These are phyloP conservation scores for Anableps anableps DNA, from an alignment of 2,797 vertebrate species.

Conservation along the genomic window DNA sequence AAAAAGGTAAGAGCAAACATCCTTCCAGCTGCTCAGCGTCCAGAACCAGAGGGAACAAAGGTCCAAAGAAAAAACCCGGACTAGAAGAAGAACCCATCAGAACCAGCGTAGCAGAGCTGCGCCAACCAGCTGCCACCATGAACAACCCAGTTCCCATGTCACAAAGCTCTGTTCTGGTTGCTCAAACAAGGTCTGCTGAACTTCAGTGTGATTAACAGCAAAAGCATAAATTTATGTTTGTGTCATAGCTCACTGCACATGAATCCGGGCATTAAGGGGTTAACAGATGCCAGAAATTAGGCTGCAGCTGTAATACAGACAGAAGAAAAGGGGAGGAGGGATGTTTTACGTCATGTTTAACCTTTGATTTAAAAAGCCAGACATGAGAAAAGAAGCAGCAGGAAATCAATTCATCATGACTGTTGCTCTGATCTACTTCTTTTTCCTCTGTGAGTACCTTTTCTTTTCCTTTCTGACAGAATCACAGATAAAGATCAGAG, in stretches of 20 bases:
- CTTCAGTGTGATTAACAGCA: background rate
- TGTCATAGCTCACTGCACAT: background rate
- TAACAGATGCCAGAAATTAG: background rate
- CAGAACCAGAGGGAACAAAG: background rate
- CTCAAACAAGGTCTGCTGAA: background rate
- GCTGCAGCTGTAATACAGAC: background rate
- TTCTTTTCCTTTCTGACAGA: background rate
- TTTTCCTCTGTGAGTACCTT: background rate
- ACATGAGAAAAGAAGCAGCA: conserved; percentile 4
- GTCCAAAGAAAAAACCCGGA: background rate
- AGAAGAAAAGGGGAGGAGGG: background rate
- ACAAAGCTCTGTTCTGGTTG: background rate
- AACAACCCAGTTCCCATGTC: background rate
- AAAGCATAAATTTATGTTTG: background rate
- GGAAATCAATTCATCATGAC: conserved; percentile 2
- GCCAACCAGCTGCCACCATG: too few species aligned
- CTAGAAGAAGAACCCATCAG: too few species aligned
- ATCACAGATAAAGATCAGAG: background rate
- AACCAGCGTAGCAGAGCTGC: too few species aligned
- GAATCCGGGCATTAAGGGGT: background rate
- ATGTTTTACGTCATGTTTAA: conserved; percentile 1
- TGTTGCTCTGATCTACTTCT: background rate
- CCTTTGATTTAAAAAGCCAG: conserved; percentile 3
- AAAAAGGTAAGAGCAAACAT: background rate
- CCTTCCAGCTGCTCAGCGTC: background rate